Base-by-base conservation (phyloP, 2,888 invertebrate species). In the Chrysolina haemoptera region DNA sequence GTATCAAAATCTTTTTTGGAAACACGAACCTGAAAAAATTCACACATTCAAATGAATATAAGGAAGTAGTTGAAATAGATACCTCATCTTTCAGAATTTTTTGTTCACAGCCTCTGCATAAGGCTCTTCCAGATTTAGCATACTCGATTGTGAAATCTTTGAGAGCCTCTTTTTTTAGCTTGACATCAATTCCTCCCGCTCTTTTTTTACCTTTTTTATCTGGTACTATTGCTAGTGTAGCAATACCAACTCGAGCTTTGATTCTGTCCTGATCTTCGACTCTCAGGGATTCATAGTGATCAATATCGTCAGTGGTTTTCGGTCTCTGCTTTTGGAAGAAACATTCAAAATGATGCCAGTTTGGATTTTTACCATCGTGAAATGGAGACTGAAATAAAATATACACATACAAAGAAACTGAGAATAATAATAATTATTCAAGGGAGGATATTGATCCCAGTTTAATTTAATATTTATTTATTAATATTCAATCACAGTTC, bases 331-430 rank as follows among this genome's bases (percentile, higher is more conserved):
- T 94, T 18, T 89, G 88, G 85, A 98, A 98, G 87, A 98, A 98
- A 85, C 98, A 98, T 0, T 90, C 89, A 74, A 92, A 91, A 88
- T 98, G 98, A 85, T 93, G 95, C 98, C 98, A 98, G 82, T 94
- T 93, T 0, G 96, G 92, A 81, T 93, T 91, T 86, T 94, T 96
- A 0, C 96, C 95, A 91, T 98, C 98, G 88, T 94, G 94, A 85
- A 93, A 92, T 0, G 95, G 92, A 14, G 96, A 96, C 96, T 97
- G 86, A 55, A 89, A 89, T 79, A 79, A 53, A 89, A 89, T 80
- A 79, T 55, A 63, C 18, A 10, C 22, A n/a, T 59, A n/a, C 1
- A 9, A 27, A n/a, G 11, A 63, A 16, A 50, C 3, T 6, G 11
- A 18, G 40, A 16, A 50, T 11, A 40, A 41, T 12, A 68, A 11